phyloP scores from a whole-genome alignment of 53 echinoderm and acorn worm species.

The Apostichopus leukothele region DNA sequence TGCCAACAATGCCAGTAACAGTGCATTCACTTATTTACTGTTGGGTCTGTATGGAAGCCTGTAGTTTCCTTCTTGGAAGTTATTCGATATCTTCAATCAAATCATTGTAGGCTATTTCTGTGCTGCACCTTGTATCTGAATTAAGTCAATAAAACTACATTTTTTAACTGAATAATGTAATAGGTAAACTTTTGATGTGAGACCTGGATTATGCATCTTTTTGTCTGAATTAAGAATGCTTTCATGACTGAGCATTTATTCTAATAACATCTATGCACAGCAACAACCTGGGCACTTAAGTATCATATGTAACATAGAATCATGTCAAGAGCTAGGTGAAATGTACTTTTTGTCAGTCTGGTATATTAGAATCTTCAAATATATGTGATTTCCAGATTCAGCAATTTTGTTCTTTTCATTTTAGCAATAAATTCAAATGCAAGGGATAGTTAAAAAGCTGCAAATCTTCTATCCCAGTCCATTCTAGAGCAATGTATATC shows the following conservation, averaged over 20 bases:
- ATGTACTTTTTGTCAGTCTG: slow-evolving; percentile 45
- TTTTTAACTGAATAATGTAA: not conserved
- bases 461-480: no score
- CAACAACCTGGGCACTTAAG: slow-evolving; percentile 20
- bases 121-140: not conserved
- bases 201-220: not conserved
- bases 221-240: not conserved
- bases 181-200: not conserved
- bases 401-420: no score
- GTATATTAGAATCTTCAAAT: slow-evolving; percentile 43
- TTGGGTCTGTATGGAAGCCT: no score
- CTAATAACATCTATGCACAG: slow-evolving; percentile 39
- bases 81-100: no score
- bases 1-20: no score
- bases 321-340: slow-evolving; percentile 36
- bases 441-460: no score
- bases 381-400: slow-evolving; percentile 42
- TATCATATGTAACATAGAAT: slow-evolving; percentile 41
- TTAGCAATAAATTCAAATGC: no score
- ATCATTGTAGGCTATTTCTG: not conserved
- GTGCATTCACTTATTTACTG: no score
- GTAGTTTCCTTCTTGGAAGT: no score
- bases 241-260: not conserved
- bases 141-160: not conserved
- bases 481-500: no score